Percentiles rank a stretch among this genome's conserved stretches.
Conservation (phyloP, 2,113 vertebrate genomes). For the Tetrax tetrax region DNA sequence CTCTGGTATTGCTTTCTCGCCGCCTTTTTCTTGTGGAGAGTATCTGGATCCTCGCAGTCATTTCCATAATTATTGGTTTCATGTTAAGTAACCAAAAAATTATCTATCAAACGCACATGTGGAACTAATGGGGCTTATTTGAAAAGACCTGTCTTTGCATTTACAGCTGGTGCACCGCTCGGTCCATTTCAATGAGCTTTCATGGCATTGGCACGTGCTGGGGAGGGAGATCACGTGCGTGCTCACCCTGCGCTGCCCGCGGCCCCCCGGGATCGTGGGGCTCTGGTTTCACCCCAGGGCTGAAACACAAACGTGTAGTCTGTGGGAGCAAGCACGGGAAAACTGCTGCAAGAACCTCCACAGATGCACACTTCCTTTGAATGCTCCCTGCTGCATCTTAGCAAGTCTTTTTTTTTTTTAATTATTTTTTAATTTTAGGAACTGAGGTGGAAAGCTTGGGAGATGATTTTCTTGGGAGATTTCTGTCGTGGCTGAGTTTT, state of each 20-base stretch:
- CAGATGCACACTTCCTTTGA: not conserved
- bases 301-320: not conserved
- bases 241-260: fast-evolving
- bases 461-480: not conserved
- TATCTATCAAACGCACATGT: conserved; percentile 56
- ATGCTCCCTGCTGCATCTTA: no score
- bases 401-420: not conserved
- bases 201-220: not conserved
- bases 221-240: fast-evolving
- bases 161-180: not conserved
- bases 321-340: fast-evolving
- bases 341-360: not conserved
- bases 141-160: conserved; percentile 38
- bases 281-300: not conserved
- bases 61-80: conserved; percentile 65
- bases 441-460: not conserved
- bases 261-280: fast-evolving
- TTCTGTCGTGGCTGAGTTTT: not conserved
- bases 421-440: not conserved
- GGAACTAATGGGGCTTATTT: conserved; percentile 61
- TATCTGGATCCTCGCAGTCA: not conserved
- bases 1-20: not conserved
- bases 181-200: not conserved
- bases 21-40: not conserved
- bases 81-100: conserved; percentile 31